A percentile compares a stretch with the other conserved stretches of the same genome.
These are phyloP conservation scores for Cebus imitator DNA, from an alignment of 2,113 vertebrate species.

Conservation along the genomic window DNA sequence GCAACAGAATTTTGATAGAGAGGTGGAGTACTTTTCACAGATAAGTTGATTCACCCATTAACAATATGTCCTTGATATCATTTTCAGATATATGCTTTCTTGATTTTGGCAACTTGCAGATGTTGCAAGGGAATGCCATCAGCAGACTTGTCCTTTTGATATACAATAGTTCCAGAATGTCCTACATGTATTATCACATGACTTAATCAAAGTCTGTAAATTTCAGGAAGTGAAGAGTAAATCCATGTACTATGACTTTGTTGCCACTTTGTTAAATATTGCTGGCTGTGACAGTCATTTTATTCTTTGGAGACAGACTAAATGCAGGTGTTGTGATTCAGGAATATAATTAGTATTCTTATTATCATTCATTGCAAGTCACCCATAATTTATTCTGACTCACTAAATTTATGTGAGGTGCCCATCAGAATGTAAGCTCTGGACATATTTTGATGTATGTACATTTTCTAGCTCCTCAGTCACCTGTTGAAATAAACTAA, in stretches of 20 bases:
- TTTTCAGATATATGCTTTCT: slow-evolving; percentile 43
- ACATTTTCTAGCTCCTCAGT: neutral
- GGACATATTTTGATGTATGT: neutral
- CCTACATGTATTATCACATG: slow-evolving; percentile 40
- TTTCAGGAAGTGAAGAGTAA: slow-evolving; percentile 54
- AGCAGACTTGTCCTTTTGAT: slow-evolving; percentile 53
- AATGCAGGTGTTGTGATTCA: slow-evolving; percentile 25
- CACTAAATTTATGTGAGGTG: slow-evolving; percentile 41
- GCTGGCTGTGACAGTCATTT: slow-evolving; percentile 7
- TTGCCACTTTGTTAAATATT: slow-evolving; percentile 63
- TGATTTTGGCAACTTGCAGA: slow-evolving; percentile 43
- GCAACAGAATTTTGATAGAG: neutral
- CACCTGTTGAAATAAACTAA: neutral
- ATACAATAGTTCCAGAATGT: neutral
- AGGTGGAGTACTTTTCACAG: neutral
- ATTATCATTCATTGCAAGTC: slow-evolving; percentile 49
- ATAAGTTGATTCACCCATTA: slow-evolving; percentile 40
- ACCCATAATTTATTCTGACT: slow-evolving; percentile 48
- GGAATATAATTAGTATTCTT: slow-evolving; percentile 58
- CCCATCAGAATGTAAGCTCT: neutral
- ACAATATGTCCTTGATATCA: slow-evolving; percentile 1
- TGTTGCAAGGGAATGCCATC: slow-evolving; percentile 47
- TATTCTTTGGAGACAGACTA: slow-evolving; percentile 7
- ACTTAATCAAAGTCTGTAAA: slow-evolving; percentile 59
- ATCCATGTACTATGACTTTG: slow-evolving; percentile 38